A percentile compares a stretch with the other conserved stretches of the same genome.
These are phyloP conservation scores for Darevskia mixta DNA, from an alignment of 2,797 vertebrate species.

Conservation along the genomic window DNA sequence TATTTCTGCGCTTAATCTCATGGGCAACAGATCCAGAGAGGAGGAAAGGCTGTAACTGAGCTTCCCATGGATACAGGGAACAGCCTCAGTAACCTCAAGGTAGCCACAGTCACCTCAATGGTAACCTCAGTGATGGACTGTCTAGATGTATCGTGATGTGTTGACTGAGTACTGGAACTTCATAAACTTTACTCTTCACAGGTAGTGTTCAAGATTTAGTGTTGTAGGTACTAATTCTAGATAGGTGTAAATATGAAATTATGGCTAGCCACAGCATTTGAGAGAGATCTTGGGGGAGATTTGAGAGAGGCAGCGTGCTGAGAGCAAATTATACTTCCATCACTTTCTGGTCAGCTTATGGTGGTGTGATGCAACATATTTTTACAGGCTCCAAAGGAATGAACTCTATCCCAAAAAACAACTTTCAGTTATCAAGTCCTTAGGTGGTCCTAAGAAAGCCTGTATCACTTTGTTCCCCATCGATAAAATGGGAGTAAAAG, in stretches of 20 bases:
- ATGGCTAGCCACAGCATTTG: not conserved
- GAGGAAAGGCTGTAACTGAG: not conserved
- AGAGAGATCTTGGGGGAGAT: not conserved
- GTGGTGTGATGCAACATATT: slow-evolving; percentile 10
- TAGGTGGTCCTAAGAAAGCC: not conserved
- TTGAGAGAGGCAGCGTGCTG: not conserved
- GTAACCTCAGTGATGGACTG: not conserved
- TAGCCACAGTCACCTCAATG: too few relatives aligned
- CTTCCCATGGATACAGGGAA: not conserved
- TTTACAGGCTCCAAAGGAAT: not conserved
- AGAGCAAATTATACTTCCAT: not conserved
- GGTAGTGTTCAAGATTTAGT: not conserved
- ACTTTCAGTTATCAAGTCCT: not conserved
- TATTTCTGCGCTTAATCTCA: not conserved
- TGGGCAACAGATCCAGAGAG: not conserved
- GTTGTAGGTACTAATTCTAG: not conserved
- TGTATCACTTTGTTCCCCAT: not conserved
- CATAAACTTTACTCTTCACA: not conserved
- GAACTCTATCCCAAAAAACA: not conserved
- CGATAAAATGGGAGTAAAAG: not conserved
- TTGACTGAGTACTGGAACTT: not conserved
- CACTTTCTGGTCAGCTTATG: not conserved
- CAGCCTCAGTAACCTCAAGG: not conserved
- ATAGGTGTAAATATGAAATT: not conserved
- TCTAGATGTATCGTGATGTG: not conserved